Percentiles rank a stretch among this genome's conserved stretches.
phyloP scores from a whole-genome alignment of 30 jellyfish, hydroid and myxozoan species.

The Hydra vulgaris region DNA sequence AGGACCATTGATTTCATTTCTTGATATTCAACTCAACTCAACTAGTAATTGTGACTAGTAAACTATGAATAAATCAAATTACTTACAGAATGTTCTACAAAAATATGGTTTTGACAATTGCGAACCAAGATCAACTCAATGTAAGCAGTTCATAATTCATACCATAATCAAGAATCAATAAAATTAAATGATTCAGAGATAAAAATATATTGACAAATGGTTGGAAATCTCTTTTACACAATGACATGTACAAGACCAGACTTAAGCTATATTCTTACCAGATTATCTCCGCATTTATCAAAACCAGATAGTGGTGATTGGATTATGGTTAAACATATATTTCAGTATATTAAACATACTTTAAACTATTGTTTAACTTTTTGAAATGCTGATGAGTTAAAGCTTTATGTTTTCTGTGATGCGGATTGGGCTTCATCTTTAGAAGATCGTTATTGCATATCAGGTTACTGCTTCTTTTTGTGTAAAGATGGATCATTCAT shows the following conservation, averaged over 20 bases:
- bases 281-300: background rate
- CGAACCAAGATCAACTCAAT: background rate
- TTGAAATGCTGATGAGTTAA: too few species aligned
- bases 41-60: background rate
- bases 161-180: too few species aligned
- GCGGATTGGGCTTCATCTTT: constrained; percentile 10
- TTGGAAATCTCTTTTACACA: too few species aligned
- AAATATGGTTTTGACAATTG: background rate
- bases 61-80: background rate
- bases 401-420: constrained; percentile 3
- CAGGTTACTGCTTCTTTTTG: background rate
- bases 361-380: too few species aligned
- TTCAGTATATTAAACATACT: too few species aligned
- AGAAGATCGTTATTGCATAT: background rate
- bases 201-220: background rate
- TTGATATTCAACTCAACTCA: background rate
- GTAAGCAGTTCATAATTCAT: too few species aligned
- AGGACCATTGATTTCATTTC: background rate
- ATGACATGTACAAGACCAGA: too few species aligned
- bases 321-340: too few species aligned
- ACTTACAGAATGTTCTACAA: background rate
- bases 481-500: too few species aligned
- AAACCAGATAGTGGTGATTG: background rate
- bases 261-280: background rate
- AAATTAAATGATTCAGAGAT: background rate